phyloP scores from a whole-genome alignment of 2,797 vertebrate genomes.

The Onychomys arenicola region DNA sequence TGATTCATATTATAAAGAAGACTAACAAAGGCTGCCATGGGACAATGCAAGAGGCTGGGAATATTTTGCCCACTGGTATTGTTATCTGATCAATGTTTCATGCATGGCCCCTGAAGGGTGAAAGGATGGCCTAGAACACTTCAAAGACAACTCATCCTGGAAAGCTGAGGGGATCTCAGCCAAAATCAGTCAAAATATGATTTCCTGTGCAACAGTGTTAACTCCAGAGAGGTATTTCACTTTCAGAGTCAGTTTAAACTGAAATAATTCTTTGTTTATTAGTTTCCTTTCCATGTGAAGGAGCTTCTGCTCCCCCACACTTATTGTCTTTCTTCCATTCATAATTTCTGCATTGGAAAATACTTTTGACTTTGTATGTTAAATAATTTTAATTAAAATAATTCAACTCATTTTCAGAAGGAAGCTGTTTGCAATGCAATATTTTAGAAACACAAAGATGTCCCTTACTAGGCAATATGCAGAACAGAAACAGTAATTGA shows the following conservation, averaged over 20 bases:
- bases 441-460: neutral
- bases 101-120: neutral
- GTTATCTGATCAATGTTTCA: neutral
- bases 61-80: neutral
- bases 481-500: neutral
- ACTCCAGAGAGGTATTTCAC: neutral
- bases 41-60: neutral
- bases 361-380: neutral
- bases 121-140: rapidly evolving
- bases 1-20: neutral
- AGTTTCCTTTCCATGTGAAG: neutral
- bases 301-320: neutral
- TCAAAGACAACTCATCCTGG: rapidly evolving
- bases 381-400: neutral
- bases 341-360: neutral
- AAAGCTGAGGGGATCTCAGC: neutral
- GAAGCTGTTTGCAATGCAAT: neutral
- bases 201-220: neutral
- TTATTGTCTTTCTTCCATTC: neutral
- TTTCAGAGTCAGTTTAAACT: neutral
- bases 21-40: neutral
- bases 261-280: neutral
- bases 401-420: neutral
- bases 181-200: neutral
- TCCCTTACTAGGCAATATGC: neutral